Conservation (phyloP, 2,888 invertebrate genomes). For the Leucoma salicis region DNA sequence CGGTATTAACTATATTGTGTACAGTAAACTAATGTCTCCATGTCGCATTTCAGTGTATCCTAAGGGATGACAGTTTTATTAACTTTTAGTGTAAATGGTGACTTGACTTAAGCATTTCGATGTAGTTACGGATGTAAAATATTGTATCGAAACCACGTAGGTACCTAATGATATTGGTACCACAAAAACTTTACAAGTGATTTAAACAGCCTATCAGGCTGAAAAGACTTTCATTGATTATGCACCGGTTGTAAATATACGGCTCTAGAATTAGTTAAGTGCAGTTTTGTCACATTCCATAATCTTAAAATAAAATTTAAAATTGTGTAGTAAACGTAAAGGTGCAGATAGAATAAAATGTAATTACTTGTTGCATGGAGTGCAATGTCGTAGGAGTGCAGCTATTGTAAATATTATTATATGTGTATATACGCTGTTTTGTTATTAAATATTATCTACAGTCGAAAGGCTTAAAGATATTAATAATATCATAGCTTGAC, state of each 20-base stretch:
- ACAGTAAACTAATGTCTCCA: conserved; percentile 29
- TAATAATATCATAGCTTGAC: conserved; percentile 37
- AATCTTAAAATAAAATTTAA: conserved; percentile 48
- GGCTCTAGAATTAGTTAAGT: conserved; percentile 56
- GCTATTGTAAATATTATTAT: conserved; percentile 70
- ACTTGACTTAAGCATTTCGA: neutral
- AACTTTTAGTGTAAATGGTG: conserved; percentile 24
- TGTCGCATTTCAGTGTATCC: conserved; percentile 12
- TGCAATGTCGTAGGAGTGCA: conserved; percentile 49
- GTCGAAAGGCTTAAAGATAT: conserved; percentile 34
- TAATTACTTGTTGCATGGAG: conserved; percentile 5
- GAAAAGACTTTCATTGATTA: conserved; percentile 30
- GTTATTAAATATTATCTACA: conserved; percentile 30
- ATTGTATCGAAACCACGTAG: neutral
- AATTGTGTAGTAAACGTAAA: conserved; percentile 48
- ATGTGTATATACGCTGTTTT: conserved; percentile 66
- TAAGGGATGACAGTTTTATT: conserved; percentile 8
- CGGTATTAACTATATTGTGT: conserved; percentile 40
- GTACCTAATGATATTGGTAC: neutral
- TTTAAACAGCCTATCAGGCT: conserved; percentile 30
- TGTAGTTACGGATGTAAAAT: neutral
- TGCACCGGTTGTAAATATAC: conserved; percentile 35
- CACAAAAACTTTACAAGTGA: neutral
- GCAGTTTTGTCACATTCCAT: conserved; percentile 70
- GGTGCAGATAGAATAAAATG: conserved; percentile 64